These are phyloP conservation scores for Eretmochelys imbricata DNA, from an alignment of 2,113 vertebrate species.

Conservation along the genomic window DNA sequence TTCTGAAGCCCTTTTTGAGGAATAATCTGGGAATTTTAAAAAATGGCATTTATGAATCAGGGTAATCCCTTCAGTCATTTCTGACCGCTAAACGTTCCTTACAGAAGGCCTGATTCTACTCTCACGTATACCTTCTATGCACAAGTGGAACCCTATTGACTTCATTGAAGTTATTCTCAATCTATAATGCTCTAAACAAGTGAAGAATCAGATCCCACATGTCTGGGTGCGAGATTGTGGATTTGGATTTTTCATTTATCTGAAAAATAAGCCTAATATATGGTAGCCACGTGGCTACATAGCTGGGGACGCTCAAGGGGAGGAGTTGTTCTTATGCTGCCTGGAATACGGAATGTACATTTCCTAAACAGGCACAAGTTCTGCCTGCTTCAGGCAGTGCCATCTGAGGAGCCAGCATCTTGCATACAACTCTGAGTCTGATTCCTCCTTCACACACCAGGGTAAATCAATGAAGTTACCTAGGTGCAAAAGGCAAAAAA, in stretches of 20 bases:
- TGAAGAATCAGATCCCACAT: background rate
- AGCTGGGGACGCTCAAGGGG: no score
- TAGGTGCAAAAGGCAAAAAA: rapidly evolving
- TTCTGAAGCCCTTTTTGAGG: background rate
- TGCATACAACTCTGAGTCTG: background rate
- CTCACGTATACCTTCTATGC: no score
- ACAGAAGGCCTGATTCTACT: no score
- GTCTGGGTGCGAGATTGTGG: background rate
- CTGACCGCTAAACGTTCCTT: no score
- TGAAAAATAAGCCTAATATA: background rate
- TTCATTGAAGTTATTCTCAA: background rate
- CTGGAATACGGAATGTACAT: rapidly evolving
- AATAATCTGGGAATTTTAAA: background rate
- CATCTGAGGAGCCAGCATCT: background rate
- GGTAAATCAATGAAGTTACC: background rate
- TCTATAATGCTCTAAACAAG: background rate
- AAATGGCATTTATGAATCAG: background rate
- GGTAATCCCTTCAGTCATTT: no score
- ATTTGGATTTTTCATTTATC: background rate
- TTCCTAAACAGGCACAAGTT: background rate
- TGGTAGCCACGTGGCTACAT: rapidly evolving
- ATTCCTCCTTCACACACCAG: background rate
- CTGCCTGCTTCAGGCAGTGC: background rate
- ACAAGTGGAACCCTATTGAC: no score
- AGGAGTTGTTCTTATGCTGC: no score